Evolutionary conservation across 2,797 vertebrate species (phyloP).

Genomic region (Trachurus trachurus): DNA sequence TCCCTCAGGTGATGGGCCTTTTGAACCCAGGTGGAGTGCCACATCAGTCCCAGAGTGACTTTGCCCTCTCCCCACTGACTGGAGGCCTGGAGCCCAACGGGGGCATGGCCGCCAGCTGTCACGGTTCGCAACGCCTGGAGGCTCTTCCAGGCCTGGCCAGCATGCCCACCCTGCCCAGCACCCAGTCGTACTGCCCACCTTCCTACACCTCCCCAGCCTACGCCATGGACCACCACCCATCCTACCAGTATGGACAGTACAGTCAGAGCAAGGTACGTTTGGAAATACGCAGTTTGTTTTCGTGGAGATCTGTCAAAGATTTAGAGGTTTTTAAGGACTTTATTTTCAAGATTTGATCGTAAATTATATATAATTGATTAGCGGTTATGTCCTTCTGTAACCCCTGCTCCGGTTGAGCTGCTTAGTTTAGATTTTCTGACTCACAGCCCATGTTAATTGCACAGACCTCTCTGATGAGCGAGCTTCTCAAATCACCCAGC

Average conservation of each 20-base stretch:
- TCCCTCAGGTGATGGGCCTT: slow-evolving; percentile 95
- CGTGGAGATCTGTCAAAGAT: slow-evolving; percentile 19
- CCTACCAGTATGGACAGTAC: slow-evolving; percentile 98
- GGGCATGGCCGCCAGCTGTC: slow-evolving; percentile 95
- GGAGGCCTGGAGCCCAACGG: slow-evolving; percentile 95
- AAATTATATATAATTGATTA: slow-evolving; percentile 24
- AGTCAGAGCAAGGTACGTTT: slow-evolving; percentile 94
- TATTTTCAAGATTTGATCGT: background rate
- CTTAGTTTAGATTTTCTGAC: slow-evolving; percentile 56
- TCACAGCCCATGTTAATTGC: slow-evolving; percentile 65
- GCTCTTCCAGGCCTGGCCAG: slow-evolving; percentile 88
- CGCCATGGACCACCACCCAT: slow-evolving; percentile 95
- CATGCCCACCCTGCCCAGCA: slow-evolving; percentile 89
- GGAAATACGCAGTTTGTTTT: slow-evolving; percentile 11
- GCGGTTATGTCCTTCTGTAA: slow-evolving; percentile 33
- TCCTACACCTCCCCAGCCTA: slow-evolving; percentile 96
- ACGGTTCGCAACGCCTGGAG: slow-evolving; percentile 94
- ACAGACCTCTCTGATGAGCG: slow-evolving; percentile 73
- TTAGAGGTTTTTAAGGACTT: slow-evolving; percentile 17
- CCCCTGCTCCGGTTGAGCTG: slow-evolving; percentile 17
- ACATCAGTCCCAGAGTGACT: slow-evolving; percentile 97
- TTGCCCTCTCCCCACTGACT: slow-evolving; percentile 95
- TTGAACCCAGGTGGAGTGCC: slow-evolving; percentile 96
- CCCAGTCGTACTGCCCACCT: slow-evolving; percentile 97
- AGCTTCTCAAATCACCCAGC: slow-evolving; percentile 72